These are phyloP conservation scores for Gallinago paraguaiae DNA, from an alignment of 2,113 vertebrate genomes.

Conservation along the genomic window DNA sequence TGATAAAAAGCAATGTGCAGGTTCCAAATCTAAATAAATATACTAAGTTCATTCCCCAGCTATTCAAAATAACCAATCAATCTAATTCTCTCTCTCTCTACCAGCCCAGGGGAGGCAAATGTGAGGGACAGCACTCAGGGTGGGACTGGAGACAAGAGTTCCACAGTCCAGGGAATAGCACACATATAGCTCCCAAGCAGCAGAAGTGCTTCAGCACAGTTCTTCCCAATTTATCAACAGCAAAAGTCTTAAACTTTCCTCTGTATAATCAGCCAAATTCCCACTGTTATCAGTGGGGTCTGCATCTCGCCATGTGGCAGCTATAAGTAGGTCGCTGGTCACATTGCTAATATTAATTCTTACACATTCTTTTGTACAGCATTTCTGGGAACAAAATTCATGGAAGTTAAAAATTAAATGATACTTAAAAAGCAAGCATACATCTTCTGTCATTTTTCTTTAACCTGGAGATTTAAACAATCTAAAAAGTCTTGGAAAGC, in stretches of 20 bases:
- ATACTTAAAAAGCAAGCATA: background rate
- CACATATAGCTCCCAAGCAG: background rate
- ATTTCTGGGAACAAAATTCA: background rate
- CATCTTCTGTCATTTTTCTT: background rate
- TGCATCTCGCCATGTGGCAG: background rate
- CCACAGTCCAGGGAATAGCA: background rate
- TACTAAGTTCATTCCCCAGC: background rate
- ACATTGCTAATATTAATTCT: background rate
- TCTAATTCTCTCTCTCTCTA: background rate
- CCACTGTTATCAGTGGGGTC: background rate
- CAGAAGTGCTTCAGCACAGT: background rate
- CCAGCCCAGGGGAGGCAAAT: background rate
- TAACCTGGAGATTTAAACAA: background rate
- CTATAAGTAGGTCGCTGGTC: background rate
- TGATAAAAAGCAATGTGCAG: background rate
- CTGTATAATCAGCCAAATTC: fast-evolving
- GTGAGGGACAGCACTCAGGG: background rate
- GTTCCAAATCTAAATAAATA: background rate
- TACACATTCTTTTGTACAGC: background rate
- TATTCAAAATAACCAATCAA: background rate
- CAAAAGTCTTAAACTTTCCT: background rate
- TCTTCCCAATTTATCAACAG: background rate
- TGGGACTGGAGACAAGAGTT: background rate
- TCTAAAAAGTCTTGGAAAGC: background rate
- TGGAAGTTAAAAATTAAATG: background rate